Evolutionary conservation across 2,888 invertebrate genomes (phyloP).

Genomic region (Papilio gigon): DNA sequence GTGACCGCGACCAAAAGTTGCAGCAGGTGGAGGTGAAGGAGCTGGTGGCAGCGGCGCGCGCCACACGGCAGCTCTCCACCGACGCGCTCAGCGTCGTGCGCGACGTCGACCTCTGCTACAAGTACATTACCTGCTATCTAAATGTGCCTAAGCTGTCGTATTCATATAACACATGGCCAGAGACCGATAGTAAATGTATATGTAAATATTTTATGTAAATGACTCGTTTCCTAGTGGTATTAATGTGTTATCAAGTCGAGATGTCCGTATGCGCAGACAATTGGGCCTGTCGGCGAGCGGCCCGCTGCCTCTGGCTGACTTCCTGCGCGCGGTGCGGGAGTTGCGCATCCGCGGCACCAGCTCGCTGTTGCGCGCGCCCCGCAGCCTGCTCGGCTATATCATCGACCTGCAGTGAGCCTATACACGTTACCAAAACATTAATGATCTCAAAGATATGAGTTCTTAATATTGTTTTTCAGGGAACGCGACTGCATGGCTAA

Average conservation of each 20-base stretch:
- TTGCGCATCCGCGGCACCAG: conserved; percentile 86
- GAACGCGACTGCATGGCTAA: conserved; percentile 49
- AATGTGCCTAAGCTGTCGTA: no score
- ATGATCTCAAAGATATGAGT: neutral
- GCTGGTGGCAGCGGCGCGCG: conserved; percentile 80
- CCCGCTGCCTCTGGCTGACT: conserved; percentile 68
- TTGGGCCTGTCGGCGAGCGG: conserved; percentile 63
- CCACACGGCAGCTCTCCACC: conserved; percentile 75
- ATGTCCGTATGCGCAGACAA: conserved; percentile 54
- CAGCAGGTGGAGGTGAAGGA: conserved; percentile 83
- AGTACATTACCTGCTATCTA: conserved; percentile 47
- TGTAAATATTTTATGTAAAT: no score
- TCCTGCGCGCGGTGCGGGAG: conserved; percentile 85
- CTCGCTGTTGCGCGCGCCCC: conserved; percentile 83
- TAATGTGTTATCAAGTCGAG: neutral
- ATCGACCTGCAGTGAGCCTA: conserved; percentile 64
- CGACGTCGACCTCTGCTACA: conserved; percentile 76
- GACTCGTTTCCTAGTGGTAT: no score
- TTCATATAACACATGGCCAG: no score
- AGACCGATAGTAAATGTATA: no score
- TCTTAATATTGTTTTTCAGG: conserved; percentile 42
- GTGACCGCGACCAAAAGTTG: conserved; percentile 76
- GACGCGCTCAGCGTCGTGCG: conserved; percentile 80
- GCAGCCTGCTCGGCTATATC: conserved; percentile 62
- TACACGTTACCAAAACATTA: neutral